These are phyloP conservation scores for Hydrochoerus hydrochaeris DNA, from an alignment of 2,113 vertebrate genomes.

Conservation along the genomic window DNA sequence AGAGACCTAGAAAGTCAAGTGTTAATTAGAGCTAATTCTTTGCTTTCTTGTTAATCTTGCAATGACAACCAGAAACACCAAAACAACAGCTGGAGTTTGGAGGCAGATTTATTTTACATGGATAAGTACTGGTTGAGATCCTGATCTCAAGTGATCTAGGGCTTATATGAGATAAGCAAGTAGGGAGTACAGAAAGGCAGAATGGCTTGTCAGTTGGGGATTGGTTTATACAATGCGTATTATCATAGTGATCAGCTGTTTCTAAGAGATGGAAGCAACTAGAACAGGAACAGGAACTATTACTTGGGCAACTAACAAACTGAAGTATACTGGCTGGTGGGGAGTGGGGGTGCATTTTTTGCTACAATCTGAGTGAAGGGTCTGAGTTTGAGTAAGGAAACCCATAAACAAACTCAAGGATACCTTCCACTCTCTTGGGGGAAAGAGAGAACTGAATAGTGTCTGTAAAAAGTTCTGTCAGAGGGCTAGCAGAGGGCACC, in stretches of 20 bases:
- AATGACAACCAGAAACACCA: neutral
- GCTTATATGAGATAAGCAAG: neutral
- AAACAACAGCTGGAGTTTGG: too few relatives aligned
- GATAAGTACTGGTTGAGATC: too few relatives aligned
- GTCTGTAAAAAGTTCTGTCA: neutral
- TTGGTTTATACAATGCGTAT: neutral
- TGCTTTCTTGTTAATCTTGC: neutral
- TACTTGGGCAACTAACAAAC: neutral
- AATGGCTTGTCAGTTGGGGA: neutral
- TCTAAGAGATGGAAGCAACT: neutral
- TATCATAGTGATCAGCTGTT: neutral
- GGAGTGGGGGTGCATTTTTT: neutral
- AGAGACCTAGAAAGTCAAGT: neutral
- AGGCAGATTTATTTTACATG: too few relatives aligned
- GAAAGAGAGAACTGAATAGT: neutral
- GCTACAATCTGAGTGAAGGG: neutral
- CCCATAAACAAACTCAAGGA: neutral
- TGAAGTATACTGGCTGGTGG: neutral
- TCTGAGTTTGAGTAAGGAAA: neutral
- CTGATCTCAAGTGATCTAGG: too few relatives aligned
- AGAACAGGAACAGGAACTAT: neutral
- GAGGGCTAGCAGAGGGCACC: neutral
- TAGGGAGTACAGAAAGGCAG: neutral
- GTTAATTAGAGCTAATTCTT: neutral
- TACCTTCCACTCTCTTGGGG: neutral